Evolutionary conservation across 2,113 vertebrate genomes (phyloP).

Genomic region (Cromileptes altivelis): DNA sequence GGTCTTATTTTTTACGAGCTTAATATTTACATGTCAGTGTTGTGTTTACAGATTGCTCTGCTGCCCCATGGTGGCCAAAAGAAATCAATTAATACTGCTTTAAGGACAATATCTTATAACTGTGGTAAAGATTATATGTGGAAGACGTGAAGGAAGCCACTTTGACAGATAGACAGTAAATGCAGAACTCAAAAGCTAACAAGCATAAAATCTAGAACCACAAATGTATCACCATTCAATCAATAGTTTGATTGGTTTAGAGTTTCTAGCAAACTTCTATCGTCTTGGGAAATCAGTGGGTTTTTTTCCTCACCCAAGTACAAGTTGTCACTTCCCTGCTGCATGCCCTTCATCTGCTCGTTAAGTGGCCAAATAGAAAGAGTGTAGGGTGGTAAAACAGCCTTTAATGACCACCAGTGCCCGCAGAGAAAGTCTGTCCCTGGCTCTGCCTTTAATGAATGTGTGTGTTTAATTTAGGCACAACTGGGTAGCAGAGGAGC

Average conservation of each 20-base stretch:
- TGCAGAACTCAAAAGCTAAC: background rate
- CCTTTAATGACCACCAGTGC: conserved; percentile 74
- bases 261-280: background rate
- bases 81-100: background rate
- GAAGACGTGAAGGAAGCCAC: background rate
- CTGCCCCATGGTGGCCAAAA: background rate
- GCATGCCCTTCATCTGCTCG: conserved; percentile 64
- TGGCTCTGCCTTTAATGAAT: conserved; percentile 76
- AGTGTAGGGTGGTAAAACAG: conserved; percentile 52
- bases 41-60: background rate
- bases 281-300: background rate
- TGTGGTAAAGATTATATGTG: background rate
- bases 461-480: conserved; percentile 81
- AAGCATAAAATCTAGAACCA: background rate
- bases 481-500: conserved; percentile 71
- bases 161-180: background rate
- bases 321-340: conserved; percentile 43
- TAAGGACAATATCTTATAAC: background rate
- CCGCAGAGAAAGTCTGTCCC: conserved; percentile 79
- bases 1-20: no score
- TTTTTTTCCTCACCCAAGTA: background rate
- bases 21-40: no score
- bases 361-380: conserved; percentile 63
- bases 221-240: background rate
- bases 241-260: background rate